Base-by-base conservation (phyloP, 2,888 invertebrate species). In the Acleris cristana region DNA sequence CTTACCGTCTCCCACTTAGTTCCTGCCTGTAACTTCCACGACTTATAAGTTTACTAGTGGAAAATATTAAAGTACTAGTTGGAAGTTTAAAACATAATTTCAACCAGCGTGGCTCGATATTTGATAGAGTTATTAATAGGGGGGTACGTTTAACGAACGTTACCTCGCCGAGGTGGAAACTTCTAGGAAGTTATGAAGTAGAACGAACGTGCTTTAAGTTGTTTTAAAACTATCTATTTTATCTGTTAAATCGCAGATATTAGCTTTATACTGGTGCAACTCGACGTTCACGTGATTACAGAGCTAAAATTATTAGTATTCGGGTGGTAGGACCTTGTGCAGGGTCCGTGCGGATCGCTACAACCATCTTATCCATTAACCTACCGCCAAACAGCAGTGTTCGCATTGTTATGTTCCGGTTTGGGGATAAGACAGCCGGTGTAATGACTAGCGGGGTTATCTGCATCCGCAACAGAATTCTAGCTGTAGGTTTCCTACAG, bases 121-220 rank as follows among this genome's bases (percentile, higher is more conserved):
- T 66, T 66, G 65, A 61, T 56, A 44, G 30, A 61, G 51, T 44
- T 56, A 56, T 61, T 56, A 55, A 55, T 45, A 54, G 19, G 45
- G 23, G 5, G 40, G 23, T 23, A 10, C 44, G 53, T 53, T 59
- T 49, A 54, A 58, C n/a, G 63, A 48, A 58, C 53, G n/a, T 44
- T 45, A 49, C 56, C 48, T 58, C 44, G 44, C 26, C 8, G 23
- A 48, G 48, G 48, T 26, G 26, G n/a, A 48, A 48, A 58, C 58
- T 58, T 58, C 10, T 8, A 16, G n/a, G 8, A 48, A 58, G 57
- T 58, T 48, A n/a, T 14, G 3, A 58, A 21, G 6, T 30, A 21
- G 21, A 52, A 23, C 52, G 48, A 48, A 52, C 21, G 52, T 52
- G 23, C 19, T 5, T 19, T 23, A 52, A 52, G 52, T 52, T 52